Conservation (phyloP, 2,113 vertebrate species). For the Scatophagus argus region DNA sequence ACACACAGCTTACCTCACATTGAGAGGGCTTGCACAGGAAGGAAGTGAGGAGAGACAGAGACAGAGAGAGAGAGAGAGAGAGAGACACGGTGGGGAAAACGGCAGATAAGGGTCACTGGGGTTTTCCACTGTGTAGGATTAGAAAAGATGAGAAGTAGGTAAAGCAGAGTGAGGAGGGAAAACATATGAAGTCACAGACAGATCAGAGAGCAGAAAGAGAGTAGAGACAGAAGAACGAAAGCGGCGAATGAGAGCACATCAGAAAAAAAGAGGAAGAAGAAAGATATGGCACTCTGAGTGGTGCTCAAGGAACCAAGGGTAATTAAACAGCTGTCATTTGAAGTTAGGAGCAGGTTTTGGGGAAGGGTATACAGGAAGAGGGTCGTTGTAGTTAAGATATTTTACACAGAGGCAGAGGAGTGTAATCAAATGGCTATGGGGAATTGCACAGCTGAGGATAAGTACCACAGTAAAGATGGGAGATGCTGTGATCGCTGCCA, state of each 20-base stretch:
- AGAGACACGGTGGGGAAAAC: constrained; percentile 21
- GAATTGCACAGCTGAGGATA: background rate
- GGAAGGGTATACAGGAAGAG: background rate
- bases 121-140: constrained; percentile 77
- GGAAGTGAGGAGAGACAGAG: constrained; percentile 52
- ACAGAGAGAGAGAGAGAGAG: constrained; percentile 7
- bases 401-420: constrained; percentile 21
- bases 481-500: constrained; percentile 56
- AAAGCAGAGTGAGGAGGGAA: constrained; percentile 34
- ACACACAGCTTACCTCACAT: background rate
- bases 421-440: constrained; percentile 1
- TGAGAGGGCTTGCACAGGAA: constrained; percentile 53
- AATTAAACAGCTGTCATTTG: background rate
- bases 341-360: background rate
- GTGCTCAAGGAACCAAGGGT: background rate
- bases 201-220: constrained; percentile 31
- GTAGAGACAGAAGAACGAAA: constrained; percentile 5
- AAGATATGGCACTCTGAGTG: background rate
- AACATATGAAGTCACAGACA: constrained; percentile 40
- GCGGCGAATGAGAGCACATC: background rate
- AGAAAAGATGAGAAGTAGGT: constrained; percentile 51
- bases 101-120: constrained; percentile 63
- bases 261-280: background rate
- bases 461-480: accelerated
- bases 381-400: background rate